Evolutionary conservation across 2,888 invertebrate genomes (phyloP).

Genomic region (Phlogophora meticulosa): DNA sequence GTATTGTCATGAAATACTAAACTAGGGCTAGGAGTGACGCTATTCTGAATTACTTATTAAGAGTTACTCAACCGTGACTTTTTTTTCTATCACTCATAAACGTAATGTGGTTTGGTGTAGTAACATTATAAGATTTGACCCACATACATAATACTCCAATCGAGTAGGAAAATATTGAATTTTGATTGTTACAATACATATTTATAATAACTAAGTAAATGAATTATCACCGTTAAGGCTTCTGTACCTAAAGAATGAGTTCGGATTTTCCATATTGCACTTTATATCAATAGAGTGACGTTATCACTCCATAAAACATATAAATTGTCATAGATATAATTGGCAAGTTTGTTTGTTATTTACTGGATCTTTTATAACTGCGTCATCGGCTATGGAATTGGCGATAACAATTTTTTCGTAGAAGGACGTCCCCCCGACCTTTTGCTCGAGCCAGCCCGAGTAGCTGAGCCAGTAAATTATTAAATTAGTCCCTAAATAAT

Average conservation of each 20-base stretch:
- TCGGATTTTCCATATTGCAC: conserved; percentile 19
- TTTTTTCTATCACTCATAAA: conserved; percentile 9
- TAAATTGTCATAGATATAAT: neutral
- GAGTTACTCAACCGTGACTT: conserved; percentile 23
- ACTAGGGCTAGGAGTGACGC: conserved; percentile 37
- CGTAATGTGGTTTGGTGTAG: neutral
- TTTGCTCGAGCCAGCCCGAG: too few species aligned
- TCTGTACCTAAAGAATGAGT: conserved; percentile 4
- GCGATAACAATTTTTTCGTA: neutral
- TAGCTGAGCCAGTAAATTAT: too few species aligned
- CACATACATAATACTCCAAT: neutral
- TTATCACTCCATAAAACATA: neutral
- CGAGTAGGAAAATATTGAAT: neutral
- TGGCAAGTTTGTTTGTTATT: conserved; percentile 9
- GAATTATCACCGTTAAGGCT: neutral
- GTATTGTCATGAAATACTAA: conserved; percentile 37
- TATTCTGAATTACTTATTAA: conserved; percentile 38
- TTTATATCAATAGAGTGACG: neutral
- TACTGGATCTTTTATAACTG: neutral
- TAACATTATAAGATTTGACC: conserved; percentile 1
- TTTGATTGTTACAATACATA: too few species aligned
- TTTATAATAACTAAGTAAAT: neutral
- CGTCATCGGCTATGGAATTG: neutral
- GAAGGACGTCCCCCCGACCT: too few species aligned
- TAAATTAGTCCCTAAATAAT: too few species aligned